These are phyloP conservation scores for Tenthredo scrophulariae DNA, from an alignment of 2,888 invertebrate genomes.

Conservation along the genomic window DNA sequence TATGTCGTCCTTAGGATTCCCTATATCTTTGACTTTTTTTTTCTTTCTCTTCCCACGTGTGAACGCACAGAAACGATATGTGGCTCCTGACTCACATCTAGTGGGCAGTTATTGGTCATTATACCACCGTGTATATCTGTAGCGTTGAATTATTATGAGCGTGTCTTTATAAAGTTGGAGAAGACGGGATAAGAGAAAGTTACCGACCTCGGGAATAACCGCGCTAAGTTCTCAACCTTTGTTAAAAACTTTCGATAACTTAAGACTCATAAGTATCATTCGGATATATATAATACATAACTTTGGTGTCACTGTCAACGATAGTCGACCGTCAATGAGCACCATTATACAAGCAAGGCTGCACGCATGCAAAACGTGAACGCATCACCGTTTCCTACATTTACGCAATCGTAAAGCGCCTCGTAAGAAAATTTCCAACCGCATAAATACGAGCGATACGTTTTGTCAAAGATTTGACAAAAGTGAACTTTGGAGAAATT, in stretches of 20 bases:
- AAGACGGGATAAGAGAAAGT: constrained; percentile 72
- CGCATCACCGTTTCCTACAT: constrained; percentile 76
- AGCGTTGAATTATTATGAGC: constrained; percentile 30
- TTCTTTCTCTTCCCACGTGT: neutral
- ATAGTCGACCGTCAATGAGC: constrained; percentile 61
- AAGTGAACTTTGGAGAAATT: neutral
- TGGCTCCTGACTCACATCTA: constrained; percentile 46
- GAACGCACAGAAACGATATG: neutral
- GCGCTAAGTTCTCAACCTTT: constrained; percentile 64
- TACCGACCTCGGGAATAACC: constrained; percentile 66
- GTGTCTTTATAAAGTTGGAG: constrained; percentile 1
- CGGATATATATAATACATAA: neutral
- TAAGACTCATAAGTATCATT: neutral
- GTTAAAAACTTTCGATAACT: constrained; percentile 30
- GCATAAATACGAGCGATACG: neutral
- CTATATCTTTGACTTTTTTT: neutral
- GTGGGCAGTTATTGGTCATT: constrained; percentile 63
- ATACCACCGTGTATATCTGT: constrained; percentile 55
- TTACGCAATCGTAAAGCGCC: constrained; percentile 70
- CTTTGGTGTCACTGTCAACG: constrained; percentile 34
- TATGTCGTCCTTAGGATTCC: neutral
- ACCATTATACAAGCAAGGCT: constrained; percentile 71
- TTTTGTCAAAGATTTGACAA: neutral
- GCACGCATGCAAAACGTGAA: constrained; percentile 72
- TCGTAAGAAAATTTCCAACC: constrained; percentile 58